Evolutionary conservation across 2,888 invertebrate species (phyloP).

Genomic region (Dolichomitus sp.): DNA sequence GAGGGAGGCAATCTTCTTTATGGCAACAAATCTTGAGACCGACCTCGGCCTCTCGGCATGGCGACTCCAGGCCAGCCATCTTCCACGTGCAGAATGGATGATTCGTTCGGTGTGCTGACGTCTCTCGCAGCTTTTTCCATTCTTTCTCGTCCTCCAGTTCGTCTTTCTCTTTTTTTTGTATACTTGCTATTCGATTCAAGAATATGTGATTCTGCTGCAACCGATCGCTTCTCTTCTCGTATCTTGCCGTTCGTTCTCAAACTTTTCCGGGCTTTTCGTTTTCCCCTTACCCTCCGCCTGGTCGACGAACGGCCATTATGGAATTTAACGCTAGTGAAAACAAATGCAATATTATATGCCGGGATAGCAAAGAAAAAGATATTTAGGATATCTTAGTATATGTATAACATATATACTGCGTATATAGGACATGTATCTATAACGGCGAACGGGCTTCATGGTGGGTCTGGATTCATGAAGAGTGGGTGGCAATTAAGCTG

Average conservation of each 20-base stretch:
- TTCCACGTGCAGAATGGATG: slow-evolving; percentile 76
- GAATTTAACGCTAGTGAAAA: slow-evolving; percentile 75
- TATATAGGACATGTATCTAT: too few relatives aligned
- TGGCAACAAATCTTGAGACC: slow-evolving; percentile 83
- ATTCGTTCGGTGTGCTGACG: slow-evolving; percentile 72
- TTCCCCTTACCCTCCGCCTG: slow-evolving; percentile 49
- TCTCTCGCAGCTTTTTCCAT: slow-evolving; percentile 61
- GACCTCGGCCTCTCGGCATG: slow-evolving; percentile 73
- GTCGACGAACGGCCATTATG: slow-evolving; percentile 70
- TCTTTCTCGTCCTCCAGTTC: slow-evolving; percentile 59
- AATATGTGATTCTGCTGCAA: slow-evolving; percentile 27
- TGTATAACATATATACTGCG: too few relatives aligned
- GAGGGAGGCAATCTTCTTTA: slow-evolving; percentile 83
- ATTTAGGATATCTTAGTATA: slow-evolving; percentile 20
- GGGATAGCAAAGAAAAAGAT: slow-evolving; percentile 52
- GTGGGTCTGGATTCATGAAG: too few relatives aligned
- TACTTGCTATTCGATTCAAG: slow-evolving; percentile 44
- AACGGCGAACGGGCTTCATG: too few relatives aligned
- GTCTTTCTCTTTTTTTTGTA: slow-evolving; percentile 64
- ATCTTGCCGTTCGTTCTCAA: slow-evolving; percentile 65
- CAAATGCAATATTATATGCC: slow-evolving; percentile 73
- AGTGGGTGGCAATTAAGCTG: too few relatives aligned
- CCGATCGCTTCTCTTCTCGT: slow-evolving; percentile 29
- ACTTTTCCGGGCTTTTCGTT: slow-evolving; percentile 48
- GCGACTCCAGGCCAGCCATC: slow-evolving; percentile 76